A percentile compares a stretch with the other conserved stretches of the same genome.
Conservation (phyloP, 2,113 vertebrate species). For the Mesocricetus auratus region DNA sequence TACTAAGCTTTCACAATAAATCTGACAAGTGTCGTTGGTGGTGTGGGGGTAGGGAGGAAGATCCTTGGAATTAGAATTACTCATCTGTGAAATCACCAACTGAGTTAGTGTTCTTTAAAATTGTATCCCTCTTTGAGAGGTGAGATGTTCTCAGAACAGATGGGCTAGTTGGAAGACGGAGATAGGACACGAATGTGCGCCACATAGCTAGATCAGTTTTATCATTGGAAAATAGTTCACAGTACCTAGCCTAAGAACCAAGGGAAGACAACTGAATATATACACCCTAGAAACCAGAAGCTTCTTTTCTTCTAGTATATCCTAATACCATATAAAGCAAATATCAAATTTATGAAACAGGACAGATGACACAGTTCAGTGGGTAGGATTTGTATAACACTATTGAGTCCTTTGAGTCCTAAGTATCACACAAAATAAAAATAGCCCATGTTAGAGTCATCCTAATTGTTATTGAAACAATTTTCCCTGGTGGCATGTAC, state of each 20-base stretch:
- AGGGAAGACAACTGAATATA: neutral
- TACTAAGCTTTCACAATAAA: neutral
- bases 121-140: neutral
- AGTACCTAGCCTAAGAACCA: neutral
- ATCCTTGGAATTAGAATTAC: neutral
- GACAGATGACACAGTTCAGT: neutral
- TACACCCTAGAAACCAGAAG: neutral
- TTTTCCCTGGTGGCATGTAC: neutral
- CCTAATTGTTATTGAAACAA: constrained; percentile 24
- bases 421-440: neutral
- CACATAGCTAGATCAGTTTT: neutral
- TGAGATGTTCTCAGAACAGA: neutral
- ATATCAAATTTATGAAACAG: neutral
- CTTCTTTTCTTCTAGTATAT: neutral
- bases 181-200: neutral
- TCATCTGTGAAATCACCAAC: neutral
- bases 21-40: neutral
- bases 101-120: neutral
- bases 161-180: neutral
- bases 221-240: neutral
- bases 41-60: neutral
- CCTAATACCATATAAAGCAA: neutral
- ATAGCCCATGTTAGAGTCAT: neutral
- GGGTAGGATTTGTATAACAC: neutral
- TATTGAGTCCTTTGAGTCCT: neutral